Conservation (phyloP, 2,113 vertebrate genomes). For the Chinchilla lanigera region DNA sequence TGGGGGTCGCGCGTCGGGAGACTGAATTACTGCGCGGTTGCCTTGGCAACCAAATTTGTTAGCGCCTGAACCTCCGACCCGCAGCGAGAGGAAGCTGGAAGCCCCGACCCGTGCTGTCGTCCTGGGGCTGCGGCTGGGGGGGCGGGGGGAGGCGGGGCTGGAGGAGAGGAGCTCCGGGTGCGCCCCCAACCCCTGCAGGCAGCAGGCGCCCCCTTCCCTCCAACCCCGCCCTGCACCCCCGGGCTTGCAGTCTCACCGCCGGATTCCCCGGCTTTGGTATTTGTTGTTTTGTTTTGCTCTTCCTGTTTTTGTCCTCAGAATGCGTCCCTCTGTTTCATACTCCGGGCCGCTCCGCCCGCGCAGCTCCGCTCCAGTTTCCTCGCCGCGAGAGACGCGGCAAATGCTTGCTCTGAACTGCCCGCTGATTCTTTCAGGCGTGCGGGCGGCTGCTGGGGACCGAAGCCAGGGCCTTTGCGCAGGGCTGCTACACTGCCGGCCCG, state of each 20-base stretch:
- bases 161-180: background rate
- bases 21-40: slow-evolving; percentile 22
- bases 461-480: background rate
- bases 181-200: background rate
- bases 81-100: background rate
- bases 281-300: background rate
- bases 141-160: background rate
- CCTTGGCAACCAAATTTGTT: slow-evolving; percentile 69
- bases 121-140: background rate
- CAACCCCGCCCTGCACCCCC: background rate
- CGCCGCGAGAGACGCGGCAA: background rate
- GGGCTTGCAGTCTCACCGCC: background rate
- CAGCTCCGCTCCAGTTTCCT: background rate
- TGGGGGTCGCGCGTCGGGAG: background rate
- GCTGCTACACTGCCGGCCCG: background rate
- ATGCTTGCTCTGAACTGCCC: background rate
- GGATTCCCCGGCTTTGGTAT: background rate
- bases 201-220: background rate
- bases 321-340: background rate
- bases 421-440: background rate
- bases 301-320: background rate
- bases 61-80: slow-evolving; percentile 61
- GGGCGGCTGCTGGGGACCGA: background rate
- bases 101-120: background rate
- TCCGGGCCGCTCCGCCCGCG: background rate